These are phyloP conservation scores for Pungitius pungitius DNA, from an alignment of 2,113 vertebrate genomes.

Conservation along the genomic window DNA sequence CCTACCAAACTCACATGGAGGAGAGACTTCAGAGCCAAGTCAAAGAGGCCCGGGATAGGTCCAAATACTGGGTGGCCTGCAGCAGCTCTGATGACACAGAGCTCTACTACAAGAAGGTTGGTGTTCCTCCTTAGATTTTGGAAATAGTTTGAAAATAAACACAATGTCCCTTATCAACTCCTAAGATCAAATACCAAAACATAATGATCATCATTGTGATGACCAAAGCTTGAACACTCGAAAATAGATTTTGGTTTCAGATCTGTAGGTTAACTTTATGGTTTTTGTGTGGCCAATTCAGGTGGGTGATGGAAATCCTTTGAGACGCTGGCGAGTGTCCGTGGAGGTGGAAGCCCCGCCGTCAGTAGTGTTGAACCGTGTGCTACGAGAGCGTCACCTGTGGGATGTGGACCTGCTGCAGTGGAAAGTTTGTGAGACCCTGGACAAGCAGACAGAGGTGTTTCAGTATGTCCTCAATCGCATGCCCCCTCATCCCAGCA, in stretches of 20 bases:
- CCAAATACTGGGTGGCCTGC: constrained; percentile 92
- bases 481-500: constrained; percentile 94
- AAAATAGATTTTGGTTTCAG: background rate
- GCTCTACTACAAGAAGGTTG: constrained; percentile 93
- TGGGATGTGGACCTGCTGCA: constrained; percentile 97
- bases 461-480: constrained; percentile 93
- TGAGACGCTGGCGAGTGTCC: constrained; percentile 91
- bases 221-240: background rate
- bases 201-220: no score
- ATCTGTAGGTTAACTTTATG: background rate
- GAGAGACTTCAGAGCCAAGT: constrained; percentile 87
- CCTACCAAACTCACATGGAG: constrained; percentile 86
- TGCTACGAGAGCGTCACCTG: constrained; percentile 94
- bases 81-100: constrained; percentile 90
- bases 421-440: constrained; percentile 92
- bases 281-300: constrained; percentile 54
- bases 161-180: background rate
- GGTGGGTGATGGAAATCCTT: constrained; percentile 93
- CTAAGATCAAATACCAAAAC: background rate
- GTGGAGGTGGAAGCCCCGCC: constrained; percentile 96
- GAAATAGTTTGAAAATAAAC: background rate
- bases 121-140: background rate
- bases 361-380: constrained; percentile 91
- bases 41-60: constrained; percentile 93
- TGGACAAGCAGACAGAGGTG: constrained; percentile 94